phyloP scores from a whole-genome alignment of 2,113 vertebrate species.

The Gallinago jamesoni region DNA sequence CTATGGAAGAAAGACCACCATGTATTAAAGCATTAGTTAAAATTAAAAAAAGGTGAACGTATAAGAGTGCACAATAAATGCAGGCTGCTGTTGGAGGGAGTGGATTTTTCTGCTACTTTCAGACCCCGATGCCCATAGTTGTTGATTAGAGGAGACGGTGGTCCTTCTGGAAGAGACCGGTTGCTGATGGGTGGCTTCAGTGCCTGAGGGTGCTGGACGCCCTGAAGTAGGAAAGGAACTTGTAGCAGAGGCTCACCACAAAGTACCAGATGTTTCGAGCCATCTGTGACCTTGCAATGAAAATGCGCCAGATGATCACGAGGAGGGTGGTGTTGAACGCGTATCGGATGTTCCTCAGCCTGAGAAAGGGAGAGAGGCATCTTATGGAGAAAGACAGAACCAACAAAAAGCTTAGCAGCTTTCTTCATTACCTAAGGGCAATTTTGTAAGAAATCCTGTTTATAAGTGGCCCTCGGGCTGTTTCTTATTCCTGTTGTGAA shows the following conservation, averaged over 20 bases:
- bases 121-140: conserved; percentile 12
- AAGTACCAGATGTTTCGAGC: conserved; percentile 97
- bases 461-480: not conserved
- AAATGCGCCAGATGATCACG: conserved; percentile 92
- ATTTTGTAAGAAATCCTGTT: not conserved
- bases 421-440: not conserved
- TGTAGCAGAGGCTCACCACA: conserved; percentile 95
- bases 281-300: conserved; percentile 94
- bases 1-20: conserved; percentile 29
- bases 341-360: conserved; percentile 91
- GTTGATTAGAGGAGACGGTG: conserved; percentile 40
- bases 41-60: conserved; percentile 34
- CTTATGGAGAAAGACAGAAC: not conserved
- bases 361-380: conserved; percentile 60
- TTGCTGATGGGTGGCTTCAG: conserved; percentile 60
- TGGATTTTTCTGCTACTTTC: conserved; percentile 50
- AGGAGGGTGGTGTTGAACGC: conserved; percentile 89
- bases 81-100: conserved; percentile 29
- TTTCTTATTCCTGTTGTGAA: not conserved
- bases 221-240: conserved; percentile 94
- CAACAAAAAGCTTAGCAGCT: not conserved
- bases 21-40: conserved; percentile 33
- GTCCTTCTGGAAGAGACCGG: conserved; percentile 36
- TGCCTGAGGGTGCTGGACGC: conserved; percentile 89
- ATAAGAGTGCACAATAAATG: conserved; percentile 25